Conservation (phyloP, 2,888 invertebrate genomes). For the Lymantria monacha region DNA sequence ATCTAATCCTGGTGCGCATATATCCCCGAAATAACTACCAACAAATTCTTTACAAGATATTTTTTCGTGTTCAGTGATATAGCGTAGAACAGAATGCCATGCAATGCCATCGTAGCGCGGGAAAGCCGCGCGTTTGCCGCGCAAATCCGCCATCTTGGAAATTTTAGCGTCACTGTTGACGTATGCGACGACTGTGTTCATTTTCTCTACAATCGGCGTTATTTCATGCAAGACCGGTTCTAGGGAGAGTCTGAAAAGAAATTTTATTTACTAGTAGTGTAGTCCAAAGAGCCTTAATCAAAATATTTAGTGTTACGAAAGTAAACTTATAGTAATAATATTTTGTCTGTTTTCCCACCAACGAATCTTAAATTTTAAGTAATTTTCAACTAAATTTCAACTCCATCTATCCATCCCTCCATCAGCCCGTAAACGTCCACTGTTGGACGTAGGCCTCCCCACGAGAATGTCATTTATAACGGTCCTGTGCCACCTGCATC, state of each 20-base stretch:
- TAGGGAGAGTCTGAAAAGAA: constrained; percentile 61
- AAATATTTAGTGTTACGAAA: no score
- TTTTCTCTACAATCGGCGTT: constrained; percentile 79
- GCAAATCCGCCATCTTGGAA: constrained; percentile 83
- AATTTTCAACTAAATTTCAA: no score
- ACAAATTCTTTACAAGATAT: constrained; percentile 64
- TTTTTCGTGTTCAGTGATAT: constrained; percentile 60
- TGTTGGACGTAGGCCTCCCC: no score
- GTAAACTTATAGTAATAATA: no score
- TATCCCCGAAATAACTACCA: constrained; percentile 85
- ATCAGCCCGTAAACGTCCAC: no score
- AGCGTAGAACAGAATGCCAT: constrained; percentile 82
- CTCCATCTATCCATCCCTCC: no score
- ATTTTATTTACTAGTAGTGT: neutral
- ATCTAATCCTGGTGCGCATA: constrained; percentile 82
- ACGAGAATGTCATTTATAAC: no score
- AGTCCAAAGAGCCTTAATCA: no score
- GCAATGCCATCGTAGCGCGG: constrained; percentile 90
- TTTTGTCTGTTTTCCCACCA: no score
- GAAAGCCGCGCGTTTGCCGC: constrained; percentile 89
- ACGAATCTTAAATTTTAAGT: no score
- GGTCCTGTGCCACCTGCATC: no score
- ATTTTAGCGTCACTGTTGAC: constrained; percentile 83
- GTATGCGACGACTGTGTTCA: constrained; percentile 86
- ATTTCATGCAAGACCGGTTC: constrained; percentile 84